A percentile compares a stretch with the other conserved stretches of the same genome.
These are phyloP conservation scores for Mellilla xanthometata DNA, from an alignment of 2,888 invertebrate genomes.

Conservation along the genomic window DNA sequence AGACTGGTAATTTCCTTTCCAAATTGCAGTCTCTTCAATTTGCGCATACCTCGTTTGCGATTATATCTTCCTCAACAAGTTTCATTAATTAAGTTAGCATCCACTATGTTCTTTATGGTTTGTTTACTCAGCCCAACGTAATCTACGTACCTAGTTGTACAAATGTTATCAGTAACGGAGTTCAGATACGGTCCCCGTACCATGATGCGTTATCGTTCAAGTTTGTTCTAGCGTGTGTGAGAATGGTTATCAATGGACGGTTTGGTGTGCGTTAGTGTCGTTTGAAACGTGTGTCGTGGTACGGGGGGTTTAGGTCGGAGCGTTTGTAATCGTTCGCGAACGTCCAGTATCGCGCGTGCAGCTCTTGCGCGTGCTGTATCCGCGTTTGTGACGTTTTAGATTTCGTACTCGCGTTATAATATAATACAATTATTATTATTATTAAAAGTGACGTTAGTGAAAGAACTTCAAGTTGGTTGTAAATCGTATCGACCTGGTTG, in stretches of 20 bases:
- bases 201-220: constrained; percentile 35
- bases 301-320: constrained; percentile 67
- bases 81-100: constrained; percentile 19
- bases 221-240: constrained; percentile 27
- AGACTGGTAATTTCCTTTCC: too few species aligned
- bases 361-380: constrained; percentile 66
- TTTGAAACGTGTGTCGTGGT: constrained; percentile 50
- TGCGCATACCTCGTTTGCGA: not conserved
- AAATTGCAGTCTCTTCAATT: too few species aligned
- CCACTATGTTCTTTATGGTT: constrained; percentile 34
- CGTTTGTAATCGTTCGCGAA: constrained; percentile 79
- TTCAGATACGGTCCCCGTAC: constrained; percentile 37
- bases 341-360: constrained; percentile 74
- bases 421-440: too few species aligned
- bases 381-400: constrained; percentile 39
- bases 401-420: too few species aligned
- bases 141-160: constrained; percentile 39
- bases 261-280: constrained; percentile 9
- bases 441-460: constrained; percentile 71
- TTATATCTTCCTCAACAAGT: constrained; percentile 12
- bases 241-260: constrained; percentile 1
- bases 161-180: constrained; percentile 59
- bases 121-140: constrained; percentile 40
- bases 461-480: constrained; percentile 52
- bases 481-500: constrained; percentile 45